Evolutionary conservation across 2,797 vertebrate genomes (phyloP), one percentile per base, ranked within the genome.

Genomic region (Knipowitschia caucasica): DNA sequence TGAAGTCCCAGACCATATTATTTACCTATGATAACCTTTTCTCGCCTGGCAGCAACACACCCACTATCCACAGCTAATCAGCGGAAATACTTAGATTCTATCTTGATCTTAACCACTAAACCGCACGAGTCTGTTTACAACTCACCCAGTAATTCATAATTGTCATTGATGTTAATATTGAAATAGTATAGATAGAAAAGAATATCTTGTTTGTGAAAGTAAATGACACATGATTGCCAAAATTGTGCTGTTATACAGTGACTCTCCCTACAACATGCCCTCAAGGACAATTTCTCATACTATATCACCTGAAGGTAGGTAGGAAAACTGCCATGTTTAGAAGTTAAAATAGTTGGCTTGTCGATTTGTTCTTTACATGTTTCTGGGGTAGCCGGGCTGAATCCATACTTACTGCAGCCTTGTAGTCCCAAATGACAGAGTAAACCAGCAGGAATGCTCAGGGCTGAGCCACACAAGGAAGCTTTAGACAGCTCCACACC

Each of bases 11-110:
- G 74, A 75, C 78, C 67, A 79, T 58, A 81, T 88, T 38, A 74
- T 62, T 75, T 86, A 70, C 75, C 79, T 70, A 62, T 76, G 90
- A 92, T 89, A 92, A 88, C 83, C 65, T 69, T 72, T 59, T 59
- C 49, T 56, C 47, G 59, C 58, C 65, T 15, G 33, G 56, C 77
- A 63, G 66, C 69, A 57, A 64, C 62, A 55, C 47, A 44, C 57
- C 51, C 63, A 78, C 64, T 49, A 51, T 80, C 58, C 20, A 3
- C 65, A 69, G 63, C 75, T 65, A 56, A 73, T 73, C 60, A 52
- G 50, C 59, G 63, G 72, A 80, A 79, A 77, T 74, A 69, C 57
- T 58, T 61, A 15, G 17, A 25, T 71, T 50, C 39, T 40, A 34
- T 53, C 53, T 59, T 66, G 63, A 66, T 53, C 60, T 36, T 46